Percentiles rank a stretch among this genome's conserved stretches.
Conservation (phyloP, 2,113 vertebrate species). For the Corynorhinus townsendii region DNA sequence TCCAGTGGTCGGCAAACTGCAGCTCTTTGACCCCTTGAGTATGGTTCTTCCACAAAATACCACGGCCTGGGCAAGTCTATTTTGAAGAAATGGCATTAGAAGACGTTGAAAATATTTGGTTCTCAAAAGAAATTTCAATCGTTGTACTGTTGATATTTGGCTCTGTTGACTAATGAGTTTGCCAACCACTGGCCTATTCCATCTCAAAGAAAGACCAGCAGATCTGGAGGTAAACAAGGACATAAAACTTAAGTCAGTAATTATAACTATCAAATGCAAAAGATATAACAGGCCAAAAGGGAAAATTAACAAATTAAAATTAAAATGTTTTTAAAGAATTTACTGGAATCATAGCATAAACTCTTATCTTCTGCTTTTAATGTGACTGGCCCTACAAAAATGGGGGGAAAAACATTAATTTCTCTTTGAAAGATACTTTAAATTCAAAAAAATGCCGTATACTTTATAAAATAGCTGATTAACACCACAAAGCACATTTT, state of each 20-base stretch:
- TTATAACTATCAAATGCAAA: slow-evolving; percentile 13
- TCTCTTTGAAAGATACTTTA: slow-evolving; percentile 16
- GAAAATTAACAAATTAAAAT: neutral
- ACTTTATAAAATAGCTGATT: neutral
- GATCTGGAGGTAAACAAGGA: neutral
- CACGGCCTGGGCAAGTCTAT: too few species aligned
- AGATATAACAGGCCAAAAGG: neutral
- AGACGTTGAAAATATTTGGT: too few species aligned
- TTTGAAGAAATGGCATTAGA: too few species aligned
- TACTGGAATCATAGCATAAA: slow-evolving; percentile 2
- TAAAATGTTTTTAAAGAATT: neutral
- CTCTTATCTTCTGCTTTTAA: neutral
- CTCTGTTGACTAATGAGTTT: too few species aligned
- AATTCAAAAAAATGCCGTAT: neutral
- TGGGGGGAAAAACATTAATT: neutral
- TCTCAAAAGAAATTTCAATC: too few species aligned
- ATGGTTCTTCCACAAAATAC: too few species aligned
- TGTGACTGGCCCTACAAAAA: neutral
- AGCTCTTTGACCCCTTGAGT: too few species aligned
- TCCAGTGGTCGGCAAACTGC: too few species aligned
- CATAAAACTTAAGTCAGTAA: slow-evolving; percentile 11
- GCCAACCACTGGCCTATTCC: neutral
- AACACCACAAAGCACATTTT: slow-evolving; percentile 15
- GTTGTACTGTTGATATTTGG: too few species aligned
- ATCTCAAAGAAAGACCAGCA: neutral